A percentile compares a stretch with the other conserved stretches of the same genome.
Evolutionary conservation across 2,113 vertebrate genomes (phyloP).

Genomic region (Hippocampus abdominalis): DNA sequence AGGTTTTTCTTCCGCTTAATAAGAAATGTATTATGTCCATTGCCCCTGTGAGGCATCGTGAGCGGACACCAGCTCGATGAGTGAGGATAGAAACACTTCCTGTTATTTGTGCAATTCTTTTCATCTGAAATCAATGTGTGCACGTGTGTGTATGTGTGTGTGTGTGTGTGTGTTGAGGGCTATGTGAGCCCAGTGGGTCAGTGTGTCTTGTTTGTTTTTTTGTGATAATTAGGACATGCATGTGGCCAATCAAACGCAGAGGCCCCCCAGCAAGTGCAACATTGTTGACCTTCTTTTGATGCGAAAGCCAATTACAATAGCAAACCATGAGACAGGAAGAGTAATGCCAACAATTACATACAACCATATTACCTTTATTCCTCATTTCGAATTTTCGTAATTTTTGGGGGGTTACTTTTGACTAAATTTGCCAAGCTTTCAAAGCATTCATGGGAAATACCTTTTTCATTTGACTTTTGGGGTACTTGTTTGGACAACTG

Average conservation of each 20-base stretch:
- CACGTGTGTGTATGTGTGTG: neutral
- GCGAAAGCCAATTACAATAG: constrained; percentile 60
- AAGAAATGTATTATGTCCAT: constrained; percentile 45
- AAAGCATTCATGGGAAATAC: neutral
- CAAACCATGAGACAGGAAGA: constrained; percentile 21
- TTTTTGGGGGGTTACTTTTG: neutral
- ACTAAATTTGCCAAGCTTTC: neutral
- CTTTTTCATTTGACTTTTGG: neutral
- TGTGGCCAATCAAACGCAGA: constrained; percentile 32
- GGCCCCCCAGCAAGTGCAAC: constrained; percentile 36
- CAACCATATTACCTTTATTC: neutral
- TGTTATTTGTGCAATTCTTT: constrained; percentile 42
- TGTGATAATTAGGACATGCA: constrained; percentile 65
- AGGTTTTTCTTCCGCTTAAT: constrained; percentile 58
- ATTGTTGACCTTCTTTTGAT: constrained; percentile 66
- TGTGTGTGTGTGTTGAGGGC: neutral
- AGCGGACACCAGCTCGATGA: constrained; percentile 35
- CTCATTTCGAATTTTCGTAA: no score
- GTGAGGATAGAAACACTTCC: constrained; percentile 37
- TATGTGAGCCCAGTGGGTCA: constrained; percentile 36
- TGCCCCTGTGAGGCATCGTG: constrained; percentile 39
- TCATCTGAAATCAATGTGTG: constrained; percentile 45
- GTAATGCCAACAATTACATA: neutral
- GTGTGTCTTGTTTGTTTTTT: constrained; percentile 29
- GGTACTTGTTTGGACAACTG: neutral